Base-by-base conservation (phyloP, 2,113 vertebrate species). In the Scartelaos histophorus region DNA sequence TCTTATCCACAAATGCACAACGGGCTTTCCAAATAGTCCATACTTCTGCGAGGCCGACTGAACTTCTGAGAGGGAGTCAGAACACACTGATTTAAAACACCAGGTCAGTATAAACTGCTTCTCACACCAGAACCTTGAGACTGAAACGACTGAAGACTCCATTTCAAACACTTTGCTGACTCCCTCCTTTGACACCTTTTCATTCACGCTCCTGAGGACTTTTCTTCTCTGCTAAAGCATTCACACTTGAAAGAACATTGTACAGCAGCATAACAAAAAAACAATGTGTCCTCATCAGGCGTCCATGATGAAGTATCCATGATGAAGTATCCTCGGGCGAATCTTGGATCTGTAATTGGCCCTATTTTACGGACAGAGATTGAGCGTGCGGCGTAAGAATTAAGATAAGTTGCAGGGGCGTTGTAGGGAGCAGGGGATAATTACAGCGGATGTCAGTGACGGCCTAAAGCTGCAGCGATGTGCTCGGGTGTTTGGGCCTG, bases 401-500 rank as follows among this genome's bases (percentile, higher is more conserved):
- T 80, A 66, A 76, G 65, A 83, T 73, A 76, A 78, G 61, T 69
- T 67, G 45, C 60, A 65, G n/a, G 51, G 67, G 67, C 78, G 79
- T 80, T 73, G 81, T 51, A 85, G 46, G 46, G 43, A 71, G 64
- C 62, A 67, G 60, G 4, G 47, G 74, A 77, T 83, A 79, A 82
- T 81, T 88, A 68, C 76, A 70, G 73, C 54, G 67, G 66, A 89
- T 83, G 67, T 73, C 19, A 74, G 82, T 73, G 65, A 49, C 79
- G 73, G 69, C 79, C 71, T 24, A 46, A 25, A 81, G 76, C 76
- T 76, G 29, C 45, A 66, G 62, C 66, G 61, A 38, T 6, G 1
- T 72, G 29, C 54, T 70, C 22, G 11, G 47, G 76, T 80, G 82
- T 62, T 17, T 71, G 46, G 2, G 54, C 54, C 54, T 22, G 19